Evolutionary conservation across 2,888 invertebrate genomes (phyloP), one percentile per base, ranked within the genome.

Genomic region (Noctuana brunneofusca): DNA sequence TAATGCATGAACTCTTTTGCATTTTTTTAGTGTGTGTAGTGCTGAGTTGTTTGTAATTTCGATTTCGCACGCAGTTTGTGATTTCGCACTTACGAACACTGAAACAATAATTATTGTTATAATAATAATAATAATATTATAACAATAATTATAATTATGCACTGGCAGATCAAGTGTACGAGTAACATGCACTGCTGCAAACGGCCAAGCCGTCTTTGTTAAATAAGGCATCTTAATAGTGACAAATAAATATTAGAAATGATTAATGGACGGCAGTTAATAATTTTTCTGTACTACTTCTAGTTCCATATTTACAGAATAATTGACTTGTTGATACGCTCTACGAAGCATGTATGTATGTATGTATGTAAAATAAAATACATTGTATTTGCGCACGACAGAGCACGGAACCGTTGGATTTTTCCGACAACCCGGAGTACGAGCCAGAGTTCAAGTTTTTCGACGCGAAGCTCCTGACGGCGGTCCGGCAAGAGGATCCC

Each of bases 401-500:
- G 97, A 93, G 93, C 68, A 93, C 95, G 46, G 94, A 96, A 75
- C 94, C 95, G 52, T 89, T 98, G 71, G 98, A 99, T 86, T 98
- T 99, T 86, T 97, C 98, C n/a, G 95, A 95, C 81, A 99, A 99
- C 91, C 95, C 95, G 43, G 96, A 97, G 83, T 96, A 96, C 84
- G 99, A 99, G 87, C 93, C 95, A 6, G 96, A 95, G 65, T 99
- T 99, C 91, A 95, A 95, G 78, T 99, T 99, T 93, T 99, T 96
- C 89, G 99, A 99, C 90, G 90, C 93, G 64, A 93, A 94, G 49
- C 92, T 99, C 60, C 86, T 98, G 74, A 96, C 97, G 64, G 97
- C 97, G 12, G 97, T 98, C 49, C 93, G 92, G 70, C 92, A 93
- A 38, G 95, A 95, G 64, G 95, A 98, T 79, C 87, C 91, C 50